These are phyloP conservation scores for Pteria penguin DNA, from an alignment of 2,888 invertebrate species.

Conservation along the genomic window DNA sequence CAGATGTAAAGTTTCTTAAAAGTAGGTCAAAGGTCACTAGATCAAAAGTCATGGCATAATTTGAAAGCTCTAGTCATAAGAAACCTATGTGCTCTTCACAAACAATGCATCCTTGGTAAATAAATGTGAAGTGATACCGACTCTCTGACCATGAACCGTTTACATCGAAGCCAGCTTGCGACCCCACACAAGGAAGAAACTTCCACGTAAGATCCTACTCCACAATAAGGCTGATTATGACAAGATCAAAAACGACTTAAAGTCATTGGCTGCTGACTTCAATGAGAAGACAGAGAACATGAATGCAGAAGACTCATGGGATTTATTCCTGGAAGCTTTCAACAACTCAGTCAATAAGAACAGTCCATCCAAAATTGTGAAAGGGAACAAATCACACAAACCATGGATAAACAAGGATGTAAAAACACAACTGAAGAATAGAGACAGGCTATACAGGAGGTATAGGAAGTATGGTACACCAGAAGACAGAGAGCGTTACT, in stretches of 20 bases:
- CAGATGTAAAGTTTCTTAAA: too few relatives aligned
- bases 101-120: too few relatives aligned
- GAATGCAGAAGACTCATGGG: conserved; percentile 25
- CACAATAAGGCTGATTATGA: conserved; percentile 40
- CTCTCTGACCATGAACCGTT: conserved; percentile 44
- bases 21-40: too few relatives aligned
- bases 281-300: not conserved
- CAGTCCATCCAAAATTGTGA: conserved; percentile 30
- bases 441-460: conserved; percentile 31
- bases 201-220: conserved; percentile 17
- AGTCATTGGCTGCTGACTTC: not conserved
- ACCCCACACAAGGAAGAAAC: conserved; percentile 12
- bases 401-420: conserved; percentile 35
- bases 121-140: too few relatives aligned
- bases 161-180: conserved; percentile 9
- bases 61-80: too few relatives aligned
- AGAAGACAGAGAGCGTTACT: conserved; percentile 2
- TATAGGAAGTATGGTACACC: conserved; percentile 27
- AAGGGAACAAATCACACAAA: conserved; percentile 2
- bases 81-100: too few relatives aligned
- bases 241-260: not conserved
- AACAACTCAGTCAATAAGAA: conserved; percentile 23
- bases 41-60: too few relatives aligned
- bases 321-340: conserved; percentile 4
- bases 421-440: conserved; percentile 21